Conservation (phyloP, 23 tunicate species). For the Ciona savignyi region DNA sequence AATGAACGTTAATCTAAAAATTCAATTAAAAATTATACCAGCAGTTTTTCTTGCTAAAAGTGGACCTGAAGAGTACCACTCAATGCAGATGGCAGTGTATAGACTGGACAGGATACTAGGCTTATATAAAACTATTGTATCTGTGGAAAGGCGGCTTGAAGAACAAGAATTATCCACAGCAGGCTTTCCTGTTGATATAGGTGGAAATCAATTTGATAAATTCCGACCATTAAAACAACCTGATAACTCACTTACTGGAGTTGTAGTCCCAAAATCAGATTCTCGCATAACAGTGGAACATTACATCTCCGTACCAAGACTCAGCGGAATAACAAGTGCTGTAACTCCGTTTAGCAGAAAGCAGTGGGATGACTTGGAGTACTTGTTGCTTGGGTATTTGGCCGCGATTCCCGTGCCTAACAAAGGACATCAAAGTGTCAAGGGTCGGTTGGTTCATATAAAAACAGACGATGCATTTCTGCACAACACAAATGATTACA, state of each 20-base stretch:
- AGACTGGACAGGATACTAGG: conserved; percentile 82
- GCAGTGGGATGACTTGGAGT: conserved; percentile 88
- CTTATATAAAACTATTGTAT: conserved; percentile 68
- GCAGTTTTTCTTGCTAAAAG: conserved; percentile 69
- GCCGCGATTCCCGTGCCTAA: conserved; percentile 71
- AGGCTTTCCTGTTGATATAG: conserved; percentile 89
- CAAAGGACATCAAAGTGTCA: conserved; percentile 67
- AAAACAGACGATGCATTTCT: conserved; percentile 70
- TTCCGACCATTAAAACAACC: conserved; percentile 61
- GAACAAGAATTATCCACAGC: conserved; percentile 58
- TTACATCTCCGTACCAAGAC: conserved; percentile 66
- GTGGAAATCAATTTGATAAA: conserved; percentile 84
- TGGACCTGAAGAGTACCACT: conserved; percentile 77
- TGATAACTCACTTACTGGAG: conserved; percentile 70
- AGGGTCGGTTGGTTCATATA: conserved; percentile 52
- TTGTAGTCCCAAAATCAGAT: conserved; percentile 40
- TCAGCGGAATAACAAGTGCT: conserved; percentile 66
- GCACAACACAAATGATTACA: conserved; percentile 27
- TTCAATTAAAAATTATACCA: conserved; percentile 4
- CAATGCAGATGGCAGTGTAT: conserved; percentile 52
- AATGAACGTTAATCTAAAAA: conserved; percentile 39
- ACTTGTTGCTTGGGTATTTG: conserved; percentile 51
- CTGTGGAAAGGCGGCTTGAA: conserved; percentile 44
- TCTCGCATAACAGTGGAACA: conserved; percentile 44
- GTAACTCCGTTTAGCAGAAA: conserved; percentile 79